Conservation (phyloP, 1,140 invertebrate genomes). For the Drosophila ogumai region DNA sequence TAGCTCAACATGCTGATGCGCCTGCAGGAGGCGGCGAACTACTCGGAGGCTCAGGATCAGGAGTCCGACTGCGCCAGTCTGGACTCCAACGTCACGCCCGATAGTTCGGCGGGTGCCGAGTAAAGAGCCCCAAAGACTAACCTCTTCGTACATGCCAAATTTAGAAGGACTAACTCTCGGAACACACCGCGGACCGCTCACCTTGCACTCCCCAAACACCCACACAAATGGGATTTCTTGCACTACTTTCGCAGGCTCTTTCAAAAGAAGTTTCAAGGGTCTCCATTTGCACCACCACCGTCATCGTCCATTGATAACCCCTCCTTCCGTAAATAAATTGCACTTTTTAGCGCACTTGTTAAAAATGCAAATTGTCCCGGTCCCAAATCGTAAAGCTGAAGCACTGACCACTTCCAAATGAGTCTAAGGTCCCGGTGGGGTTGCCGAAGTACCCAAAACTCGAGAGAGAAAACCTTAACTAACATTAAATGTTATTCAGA, state of each 20-base stretch:
- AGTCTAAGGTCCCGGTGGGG: constrained; percentile 11
- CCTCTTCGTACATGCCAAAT: constrained; percentile 77
- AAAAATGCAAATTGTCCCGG: constrained; percentile 80
- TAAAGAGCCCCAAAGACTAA: constrained; percentile 40
- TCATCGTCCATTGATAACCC: background rate
- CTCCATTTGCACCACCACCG: constrained; percentile 66
- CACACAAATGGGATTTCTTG: constrained; percentile 80
- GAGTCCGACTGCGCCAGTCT: constrained; percentile 93
- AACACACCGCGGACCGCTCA: constrained; percentile 28
- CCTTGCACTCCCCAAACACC: background rate
- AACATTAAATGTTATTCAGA: constrained; percentile 74
- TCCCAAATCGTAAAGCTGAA: constrained; percentile 3
- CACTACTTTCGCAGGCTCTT: constrained; percentile 73
- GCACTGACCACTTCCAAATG: background rate
- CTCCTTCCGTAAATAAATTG: constrained; percentile 54
- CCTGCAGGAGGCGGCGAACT: constrained; percentile 96
- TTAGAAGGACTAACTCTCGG: constrained; percentile 37
- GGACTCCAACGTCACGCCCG: constrained; percentile 89
- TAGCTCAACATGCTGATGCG: constrained; percentile 97
- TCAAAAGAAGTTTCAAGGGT: constrained; percentile 80
- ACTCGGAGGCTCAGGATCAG: constrained; percentile 93
- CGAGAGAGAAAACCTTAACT: constrained; percentile 23
- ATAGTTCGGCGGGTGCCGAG: constrained; percentile 87
- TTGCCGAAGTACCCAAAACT: constrained; percentile 20
- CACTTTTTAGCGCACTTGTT: constrained; percentile 85